Base-by-base conservation (phyloP, 2,888 invertebrate genomes). In the Eupithecia vulgata region DNA sequence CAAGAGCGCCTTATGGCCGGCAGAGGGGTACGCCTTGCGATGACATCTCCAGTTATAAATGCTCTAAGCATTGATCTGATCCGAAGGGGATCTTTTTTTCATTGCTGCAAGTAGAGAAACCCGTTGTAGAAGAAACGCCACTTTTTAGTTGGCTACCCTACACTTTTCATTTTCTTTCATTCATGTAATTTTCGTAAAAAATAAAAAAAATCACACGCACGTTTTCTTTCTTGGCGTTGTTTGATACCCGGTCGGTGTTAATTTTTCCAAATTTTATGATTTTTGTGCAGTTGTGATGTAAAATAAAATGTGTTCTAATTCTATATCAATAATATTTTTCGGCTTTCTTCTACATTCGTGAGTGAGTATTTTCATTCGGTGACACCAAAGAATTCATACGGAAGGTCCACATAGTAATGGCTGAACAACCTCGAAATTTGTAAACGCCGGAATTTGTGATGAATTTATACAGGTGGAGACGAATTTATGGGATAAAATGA, bases 141-240 rank as follows among this genome's bases (percentile, higher is more conserved):
- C 30, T 30, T 30, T 30, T 30, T 1, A 30, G 30, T 3, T 30
- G 30, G 30, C 4, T 4, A 30, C 30, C 30, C 30, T 30, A 4
- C 30, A 30, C 30, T 30, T 30, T 30, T 30, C 30, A 30, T 30
- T 30, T 30, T 30, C 30, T 30, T 30, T 30, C 30, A 30, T 57
- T 57, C 57, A 72, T 21, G 61, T 35, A 74, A 66, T 74, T 71
- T 71, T 74, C 74, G 71, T 67, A 74, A 71, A 61, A 57, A 69
- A 35, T 64, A 25, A 64, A 64, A n/a, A 79, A 75, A 71, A 72
- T 70, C 76, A 68, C 70, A 74, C 90, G 92, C 93, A 93, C 94
- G 93, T 94, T 93, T 93, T 92, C 92, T 93, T 93, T 92, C 92
- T 91, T 91, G 91, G 93, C 94, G 92, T 93, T 93, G 90, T 92